phyloP scores from a whole-genome alignment of 2,797 vertebrate species.

The Pangasius sanitwongsei region DNA sequence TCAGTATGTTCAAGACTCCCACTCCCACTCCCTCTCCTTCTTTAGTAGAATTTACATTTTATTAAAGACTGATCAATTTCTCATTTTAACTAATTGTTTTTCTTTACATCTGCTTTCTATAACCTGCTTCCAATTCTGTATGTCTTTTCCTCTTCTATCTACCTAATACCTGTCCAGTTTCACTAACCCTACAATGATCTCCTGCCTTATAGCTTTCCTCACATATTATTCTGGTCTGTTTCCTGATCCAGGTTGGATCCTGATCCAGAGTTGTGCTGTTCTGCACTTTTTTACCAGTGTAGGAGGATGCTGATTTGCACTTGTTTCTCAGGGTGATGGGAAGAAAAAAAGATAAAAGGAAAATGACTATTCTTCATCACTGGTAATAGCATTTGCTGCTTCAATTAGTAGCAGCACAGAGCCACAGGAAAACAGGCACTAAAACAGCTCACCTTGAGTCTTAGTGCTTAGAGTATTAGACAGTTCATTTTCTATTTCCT shows the following conservation, averaged over 20 bases:
- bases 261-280: not conserved
- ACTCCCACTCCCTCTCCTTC: conserved; percentile 14
- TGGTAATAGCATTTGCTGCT: not conserved
- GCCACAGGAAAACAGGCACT: conserved; percentile 1
- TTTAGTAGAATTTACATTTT: not conserved
- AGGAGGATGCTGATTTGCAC: conserved; percentile 8
- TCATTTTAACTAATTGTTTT: not conserved
- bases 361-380: not conserved
- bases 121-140: not conserved
- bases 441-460: not conserved
- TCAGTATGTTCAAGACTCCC: conserved; percentile 13
- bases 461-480: not conserved
- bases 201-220: conserved; percentile 17
- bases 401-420: conserved; percentile 17
- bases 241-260: not conserved
- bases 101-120: not conserved
- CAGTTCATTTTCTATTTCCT: not conserved
- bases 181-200: not conserved
- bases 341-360: not conserved
- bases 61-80: not conserved
- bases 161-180: not conserved
- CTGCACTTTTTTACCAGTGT: not conserved
- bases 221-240: not conserved
- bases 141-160: not conserved
- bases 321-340: not conserved